A percentile compares a stretch with the other conserved stretches of the same genome.
These are phyloP conservation scores for Mactromeris polynyma DNA, from an alignment of 2,888 invertebrate species.

Conservation along the genomic window DNA sequence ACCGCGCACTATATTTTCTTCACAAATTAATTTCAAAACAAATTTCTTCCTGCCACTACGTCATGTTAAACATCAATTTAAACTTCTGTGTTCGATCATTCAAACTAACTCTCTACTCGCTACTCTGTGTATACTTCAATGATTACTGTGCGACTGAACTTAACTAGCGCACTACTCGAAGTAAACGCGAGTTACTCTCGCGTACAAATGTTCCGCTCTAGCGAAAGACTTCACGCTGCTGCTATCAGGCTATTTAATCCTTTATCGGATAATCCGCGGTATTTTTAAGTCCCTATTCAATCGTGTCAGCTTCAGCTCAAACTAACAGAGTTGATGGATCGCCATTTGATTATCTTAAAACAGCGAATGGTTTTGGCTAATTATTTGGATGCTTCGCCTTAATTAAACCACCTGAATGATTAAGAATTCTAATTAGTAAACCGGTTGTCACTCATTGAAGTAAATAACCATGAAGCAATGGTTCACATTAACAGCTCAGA, in stretches of 20 bases:
- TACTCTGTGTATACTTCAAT: neutral
- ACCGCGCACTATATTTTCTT: neutral
- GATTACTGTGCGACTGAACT: neutral
- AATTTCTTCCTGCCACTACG: neutral
- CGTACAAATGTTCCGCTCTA: neutral
- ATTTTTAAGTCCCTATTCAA: constrained; percentile 2
- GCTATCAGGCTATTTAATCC: constrained; percentile 7
- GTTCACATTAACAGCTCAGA: constrained; percentile 28
- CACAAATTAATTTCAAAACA: neutral
- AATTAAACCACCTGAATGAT: constrained; percentile 54
- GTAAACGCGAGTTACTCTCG: constrained; percentile 12
- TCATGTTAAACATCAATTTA: constrained; percentile 9
- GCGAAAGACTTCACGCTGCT: neutral
- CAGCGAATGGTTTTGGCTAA: neutral
- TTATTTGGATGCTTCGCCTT: constrained; percentile 48
- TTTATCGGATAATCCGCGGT: constrained; percentile 1
- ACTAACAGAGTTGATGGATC: constrained; percentile 3
- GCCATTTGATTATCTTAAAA: constrained; percentile 17
- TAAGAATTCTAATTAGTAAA: constrained; percentile 33
- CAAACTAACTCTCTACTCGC: neutral
- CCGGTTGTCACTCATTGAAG: constrained; percentile 56
- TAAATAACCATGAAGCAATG: constrained; percentile 28
- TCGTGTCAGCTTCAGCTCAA: neutral
- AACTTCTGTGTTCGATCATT: neutral
- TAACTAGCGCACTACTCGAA: neutral